These are phyloP conservation scores for Melanotaenia nigrans DNA, from an alignment of 2,797 vertebrate genomes.

Conservation along the genomic window DNA sequence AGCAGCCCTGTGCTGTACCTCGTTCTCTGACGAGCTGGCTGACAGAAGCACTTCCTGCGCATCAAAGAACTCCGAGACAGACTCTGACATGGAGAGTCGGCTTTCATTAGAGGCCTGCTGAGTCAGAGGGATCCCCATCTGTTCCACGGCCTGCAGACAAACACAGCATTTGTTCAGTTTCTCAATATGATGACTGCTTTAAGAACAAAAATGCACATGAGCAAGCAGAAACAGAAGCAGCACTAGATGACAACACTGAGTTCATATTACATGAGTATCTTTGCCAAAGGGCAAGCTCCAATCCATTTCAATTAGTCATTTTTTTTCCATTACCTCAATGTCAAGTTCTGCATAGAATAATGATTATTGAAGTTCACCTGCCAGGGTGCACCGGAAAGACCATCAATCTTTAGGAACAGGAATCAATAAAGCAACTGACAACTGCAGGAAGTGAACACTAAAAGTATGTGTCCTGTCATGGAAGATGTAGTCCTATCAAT, in stretches of 20 bases:
- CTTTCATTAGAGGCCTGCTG: conserved; percentile 98
- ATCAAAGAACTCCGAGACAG: conserved; percentile 98
- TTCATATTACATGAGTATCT: conserved; percentile 43
- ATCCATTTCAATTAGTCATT: conserved; percentile 64
- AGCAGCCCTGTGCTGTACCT: conserved; percentile 80
- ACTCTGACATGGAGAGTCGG: conserved; percentile 98
- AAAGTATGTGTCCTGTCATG: conserved; percentile 21
- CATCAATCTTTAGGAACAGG: conserved; percentile 52
- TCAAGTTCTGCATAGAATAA: conserved; percentile 56
- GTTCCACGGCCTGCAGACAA: conserved; percentile 85
- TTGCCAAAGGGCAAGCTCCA: conserved; percentile 43
- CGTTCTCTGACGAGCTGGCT: conserved; percentile 98
- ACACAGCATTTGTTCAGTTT: conserved; percentile 52
- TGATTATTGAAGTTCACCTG: conserved; percentile 58
- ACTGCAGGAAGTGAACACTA: conserved; percentile 53
- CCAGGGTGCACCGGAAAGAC: conserved; percentile 42
- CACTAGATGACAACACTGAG: conserved; percentile 28
- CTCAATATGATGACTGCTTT: conserved; percentile 32
- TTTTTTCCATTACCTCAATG: conserved; percentile 67
- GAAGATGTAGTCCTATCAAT: conserved; percentile 37
- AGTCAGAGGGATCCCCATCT: conserved; percentile 93
- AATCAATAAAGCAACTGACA: conserved; percentile 67
- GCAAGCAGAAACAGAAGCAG: conserved; percentile 45
- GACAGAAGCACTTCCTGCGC: conserved; percentile 98
- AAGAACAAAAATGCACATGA: conserved; percentile 31